Base-by-base conservation (phyloP, 2,113 vertebrate species). In the Apodemus sylvaticus region DNA sequence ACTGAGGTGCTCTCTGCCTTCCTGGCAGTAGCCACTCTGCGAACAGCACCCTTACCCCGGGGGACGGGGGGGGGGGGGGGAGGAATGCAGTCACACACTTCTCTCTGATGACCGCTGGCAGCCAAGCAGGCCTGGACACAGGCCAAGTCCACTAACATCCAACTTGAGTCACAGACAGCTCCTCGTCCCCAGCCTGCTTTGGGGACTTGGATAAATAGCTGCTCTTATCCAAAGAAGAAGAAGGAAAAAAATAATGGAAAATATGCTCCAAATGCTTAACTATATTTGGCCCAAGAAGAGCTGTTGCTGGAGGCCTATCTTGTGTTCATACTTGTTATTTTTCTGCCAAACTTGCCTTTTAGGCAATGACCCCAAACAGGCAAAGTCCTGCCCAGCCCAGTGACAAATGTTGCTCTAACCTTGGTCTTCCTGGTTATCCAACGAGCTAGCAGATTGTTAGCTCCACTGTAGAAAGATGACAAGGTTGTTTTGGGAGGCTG, bases 121-220 rank as follows among this genome's bases (percentile, higher is more conserved):
- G 92, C 86, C 93, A 82, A 97, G 87, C 70, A 16, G 86, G 94
- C 96, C 97, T 98, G 98, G 98, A 97, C 62, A 92, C 55, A 39
- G 2, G 96, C 98, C 97, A 97, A 96, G 97, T 96, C 96, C 66
- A 53, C 97, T 94, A 96, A 97, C 94, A 96, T 97, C 97, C 97
- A 94, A 0, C 0, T 98, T 98, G 97, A 98, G 98, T 98, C 97
- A 98, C 94, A 98, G 96, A 94, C 45, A 89, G 91, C 77, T 91
- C 96, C 97, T 97, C 97, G 64, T 96, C 97, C 17, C 19, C 6
- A 13, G 96, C 74, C 97, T 98, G 97, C 97, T 90, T 97, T 91
- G 93, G 92, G 93, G 93, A 98, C 98, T 98, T 96, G 98, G 94
- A 96, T 97, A 98, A 99, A 99, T 58, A 98, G 96, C 97, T 92